Evolutionary conservation across 1,140 invertebrate species (phyloP).

Genomic region (Dolichoris vasculosae): DNA sequence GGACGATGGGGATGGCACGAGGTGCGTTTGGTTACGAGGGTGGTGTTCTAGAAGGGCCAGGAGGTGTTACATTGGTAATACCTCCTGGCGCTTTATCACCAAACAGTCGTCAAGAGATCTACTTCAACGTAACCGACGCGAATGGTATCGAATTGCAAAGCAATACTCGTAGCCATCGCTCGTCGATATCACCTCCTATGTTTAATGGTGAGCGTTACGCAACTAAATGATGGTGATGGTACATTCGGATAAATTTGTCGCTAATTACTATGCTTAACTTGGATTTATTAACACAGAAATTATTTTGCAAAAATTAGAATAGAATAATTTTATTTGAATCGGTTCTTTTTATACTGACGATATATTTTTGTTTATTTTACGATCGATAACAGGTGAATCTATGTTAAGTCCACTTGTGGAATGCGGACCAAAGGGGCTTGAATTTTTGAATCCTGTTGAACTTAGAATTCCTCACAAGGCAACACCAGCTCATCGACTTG

Average conservation of each 20-base stretch:
- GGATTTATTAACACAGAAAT: neutral
- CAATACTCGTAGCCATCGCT: constrained; percentile 62
- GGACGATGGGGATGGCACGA: constrained; percentile 75
- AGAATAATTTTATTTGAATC: neutral
- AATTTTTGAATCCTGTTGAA: constrained; percentile 91
- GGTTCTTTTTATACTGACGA: neutral
- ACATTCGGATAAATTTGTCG: neutral
- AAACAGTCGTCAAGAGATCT: constrained; percentile 91
- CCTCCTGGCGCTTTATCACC: constrained; percentile 89
- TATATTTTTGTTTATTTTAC: neutral
- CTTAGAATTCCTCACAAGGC: constrained; percentile 86
- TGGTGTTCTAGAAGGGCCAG: constrained; percentile 88
- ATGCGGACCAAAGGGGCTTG: constrained; percentile 94
- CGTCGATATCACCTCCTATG: constrained; percentile 69
- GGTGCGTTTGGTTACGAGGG: constrained; percentile 87
- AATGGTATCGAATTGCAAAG: constrained; percentile 81
- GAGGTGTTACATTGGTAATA: constrained; percentile 91
- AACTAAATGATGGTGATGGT: constrained; percentile 35
- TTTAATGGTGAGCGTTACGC: constrained; percentile 65
- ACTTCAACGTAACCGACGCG: constrained; percentile 92
- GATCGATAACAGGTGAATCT: constrained; percentile 85
- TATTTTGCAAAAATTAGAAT: constrained; percentile 4
- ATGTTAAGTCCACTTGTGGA: constrained; percentile 94
- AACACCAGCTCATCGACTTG: constrained; percentile 81
- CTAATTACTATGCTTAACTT: constrained; percentile 2